Evolutionary conservation across 1,140 invertebrate species (phyloP).

Genomic region (Zaprionus lachaisei): DNA sequence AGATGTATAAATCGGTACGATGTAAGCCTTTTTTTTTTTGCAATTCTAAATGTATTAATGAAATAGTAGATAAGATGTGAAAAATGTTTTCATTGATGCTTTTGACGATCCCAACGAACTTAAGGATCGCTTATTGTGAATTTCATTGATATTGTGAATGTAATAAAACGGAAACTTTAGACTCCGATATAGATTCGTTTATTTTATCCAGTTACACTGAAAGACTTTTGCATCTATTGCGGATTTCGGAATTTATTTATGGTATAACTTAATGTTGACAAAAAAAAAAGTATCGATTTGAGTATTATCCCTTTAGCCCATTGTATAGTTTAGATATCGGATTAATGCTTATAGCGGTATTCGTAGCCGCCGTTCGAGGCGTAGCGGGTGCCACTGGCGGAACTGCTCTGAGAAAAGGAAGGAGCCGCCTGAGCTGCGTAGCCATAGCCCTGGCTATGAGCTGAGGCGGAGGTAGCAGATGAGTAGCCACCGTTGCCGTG

Average conservation of each 20-base stretch:
- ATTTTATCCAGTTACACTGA: background rate
- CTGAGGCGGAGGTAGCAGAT: conserved; percentile 6
- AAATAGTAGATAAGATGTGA: background rate
- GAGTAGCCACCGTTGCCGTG: conserved; percentile 29
- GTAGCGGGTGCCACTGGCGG: conserved; percentile 37
- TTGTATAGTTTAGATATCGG: conserved; percentile 18
- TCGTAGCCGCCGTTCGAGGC: conserved; percentile 63
- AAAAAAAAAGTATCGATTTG: conserved; percentile 6
- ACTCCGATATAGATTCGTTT: background rate
- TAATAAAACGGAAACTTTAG: conserved; percentile 2
- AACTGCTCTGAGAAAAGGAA: conserved; percentile 10
- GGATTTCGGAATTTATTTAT: conserved; percentile 5
- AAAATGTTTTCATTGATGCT: background rate
- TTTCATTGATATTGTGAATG: background rate
- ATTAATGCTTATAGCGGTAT: conserved; percentile 59
- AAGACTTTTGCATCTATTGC: background rate
- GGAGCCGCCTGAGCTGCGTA: conserved; percentile 7
- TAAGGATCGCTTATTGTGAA: background rate
- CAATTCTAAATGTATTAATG: conserved; percentile 1
- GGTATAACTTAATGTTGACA: background rate
- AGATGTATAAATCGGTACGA: background rate
- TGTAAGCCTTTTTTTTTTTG: background rate
- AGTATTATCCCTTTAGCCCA: conserved; percentile 12
- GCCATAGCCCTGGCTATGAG: conserved; percentile 20
- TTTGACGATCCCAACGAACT: background rate